phyloP scores from a whole-genome alignment of 2,888 invertebrate species.

The Gymnosoma rotundatum region DNA sequence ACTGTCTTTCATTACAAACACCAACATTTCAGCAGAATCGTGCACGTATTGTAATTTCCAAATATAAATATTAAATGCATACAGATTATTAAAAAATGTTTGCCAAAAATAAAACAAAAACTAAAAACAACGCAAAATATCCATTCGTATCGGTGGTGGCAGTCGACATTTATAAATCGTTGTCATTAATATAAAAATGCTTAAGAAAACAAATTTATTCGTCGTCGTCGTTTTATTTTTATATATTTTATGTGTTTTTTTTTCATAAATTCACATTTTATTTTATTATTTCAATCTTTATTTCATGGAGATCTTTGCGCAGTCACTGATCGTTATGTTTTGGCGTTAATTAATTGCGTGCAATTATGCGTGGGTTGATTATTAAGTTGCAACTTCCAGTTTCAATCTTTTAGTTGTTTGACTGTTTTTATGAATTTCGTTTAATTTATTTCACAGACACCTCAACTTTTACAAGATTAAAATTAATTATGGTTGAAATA shows the following conservation, averaged over 20 bases:
- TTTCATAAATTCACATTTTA: conserved; percentile 22
- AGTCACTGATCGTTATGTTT: conserved; percentile 54
- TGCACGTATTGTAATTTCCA: conserved; percentile 39
- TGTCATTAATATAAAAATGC: conserved; percentile 79
- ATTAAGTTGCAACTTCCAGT: conserved; percentile 68
- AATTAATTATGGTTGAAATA: conserved; percentile 49
- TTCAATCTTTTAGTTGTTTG: conserved; percentile 1
- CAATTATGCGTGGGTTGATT: conserved; percentile 69
- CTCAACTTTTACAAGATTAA: conserved; percentile 36
- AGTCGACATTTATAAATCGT: conserved; percentile 80
- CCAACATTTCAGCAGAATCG: conserved; percentile 37
- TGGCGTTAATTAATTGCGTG: conserved; percentile 72
- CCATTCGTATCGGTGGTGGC: conserved; percentile 62
- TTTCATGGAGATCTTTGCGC: conserved; percentile 27
- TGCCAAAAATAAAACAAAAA: conserved; percentile 34
- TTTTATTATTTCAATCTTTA: conserved; percentile 36
- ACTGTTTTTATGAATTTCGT: neutral
- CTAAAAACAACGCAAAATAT: neutral
- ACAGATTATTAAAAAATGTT: conserved; percentile 37
- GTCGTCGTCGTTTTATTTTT: conserved; percentile 61
- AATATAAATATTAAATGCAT: conserved; percentile 45
- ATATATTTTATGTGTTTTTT: conserved; percentile 39
- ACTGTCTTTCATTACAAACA: conserved; percentile 56
- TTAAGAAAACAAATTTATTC: conserved; percentile 73
- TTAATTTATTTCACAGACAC: conserved; percentile 24